phyloP scores from a whole-genome alignment of 2,888 invertebrate genomes.

The Sesia bembeciformis region DNA sequence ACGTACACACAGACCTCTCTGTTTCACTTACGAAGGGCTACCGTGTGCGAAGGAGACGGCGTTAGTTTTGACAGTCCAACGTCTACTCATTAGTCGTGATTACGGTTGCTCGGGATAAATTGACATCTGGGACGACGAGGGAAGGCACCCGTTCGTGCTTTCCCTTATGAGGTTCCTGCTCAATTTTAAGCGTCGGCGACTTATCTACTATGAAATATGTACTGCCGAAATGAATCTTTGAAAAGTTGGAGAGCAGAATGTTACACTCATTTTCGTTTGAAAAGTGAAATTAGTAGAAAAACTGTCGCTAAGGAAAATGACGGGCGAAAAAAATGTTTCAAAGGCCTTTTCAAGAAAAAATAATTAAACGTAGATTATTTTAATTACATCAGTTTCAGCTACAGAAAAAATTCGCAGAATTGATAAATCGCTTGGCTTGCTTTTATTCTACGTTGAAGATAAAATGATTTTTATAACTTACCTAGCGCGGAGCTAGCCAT shows the following conservation, averaged over 20 bases:
- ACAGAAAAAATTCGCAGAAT: not conserved
- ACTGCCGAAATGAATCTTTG: conserved; percentile 17
- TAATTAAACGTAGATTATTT: not conserved
- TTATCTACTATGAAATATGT: conserved; percentile 39
- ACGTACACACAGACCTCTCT: conserved; percentile 32
- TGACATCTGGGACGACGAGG: conserved; percentile 61
- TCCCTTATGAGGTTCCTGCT: conserved; percentile 60
- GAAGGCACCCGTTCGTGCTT: conserved; percentile 37
- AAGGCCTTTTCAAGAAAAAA: not conserved
- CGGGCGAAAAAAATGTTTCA: not conserved
- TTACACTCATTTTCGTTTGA: not conserved
- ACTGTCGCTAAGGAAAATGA: not conserved
- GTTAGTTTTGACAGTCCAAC: conserved; percentile 39
- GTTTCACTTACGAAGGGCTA: conserved; percentile 30
- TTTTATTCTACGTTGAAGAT: not conserved
- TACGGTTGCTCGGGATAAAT: conserved; percentile 57
- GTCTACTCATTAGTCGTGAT: conserved; percentile 71
- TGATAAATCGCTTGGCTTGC: not conserved
- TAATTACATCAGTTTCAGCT: not conserved
- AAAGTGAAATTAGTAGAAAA: not conserved
- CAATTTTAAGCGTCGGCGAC: conserved; percentile 45
- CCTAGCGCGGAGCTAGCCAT: conserved; percentile 81
- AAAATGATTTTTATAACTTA: conserved; percentile 41
- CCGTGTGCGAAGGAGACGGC: conserved; percentile 41
- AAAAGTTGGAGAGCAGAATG: not conserved